A percentile compares a stretch with the other conserved stretches of the same genome.
phyloP scores from a whole-genome alignment of 2,797 vertebrate species.

The Iguana delicatissima region DNA sequence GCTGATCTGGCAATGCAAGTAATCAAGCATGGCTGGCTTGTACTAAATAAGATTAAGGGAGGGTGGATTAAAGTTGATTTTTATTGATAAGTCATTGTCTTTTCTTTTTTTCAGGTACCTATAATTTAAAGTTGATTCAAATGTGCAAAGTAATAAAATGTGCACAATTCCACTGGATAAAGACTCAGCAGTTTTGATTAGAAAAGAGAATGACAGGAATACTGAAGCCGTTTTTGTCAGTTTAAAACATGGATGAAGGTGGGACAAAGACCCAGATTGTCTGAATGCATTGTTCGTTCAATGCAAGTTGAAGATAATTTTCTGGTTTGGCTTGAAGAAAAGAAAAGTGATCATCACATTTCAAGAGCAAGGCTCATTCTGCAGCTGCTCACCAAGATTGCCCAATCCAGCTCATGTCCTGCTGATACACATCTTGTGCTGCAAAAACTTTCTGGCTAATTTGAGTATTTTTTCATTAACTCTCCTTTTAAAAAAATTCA shows the following conservation, averaged over 20 bases:
- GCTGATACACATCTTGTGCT: background rate
- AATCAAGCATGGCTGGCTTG: too few relatives aligned
- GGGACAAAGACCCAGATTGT: background rate
- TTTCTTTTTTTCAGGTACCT: too few relatives aligned
- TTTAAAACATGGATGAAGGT: background rate
- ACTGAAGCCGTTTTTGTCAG: background rate
- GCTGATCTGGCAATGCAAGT: too few relatives aligned
- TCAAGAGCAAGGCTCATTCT: background rate
- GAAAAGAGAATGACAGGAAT: background rate
- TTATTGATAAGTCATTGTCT: too few relatives aligned
- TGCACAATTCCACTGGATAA: too few relatives aligned
- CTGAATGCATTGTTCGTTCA: background rate
- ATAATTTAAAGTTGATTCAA: too few relatives aligned
- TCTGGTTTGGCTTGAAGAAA: background rate
- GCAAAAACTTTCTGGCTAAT: background rate
- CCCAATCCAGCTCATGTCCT: background rate
- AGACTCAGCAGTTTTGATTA: background rate
- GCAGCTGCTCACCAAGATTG: background rate
- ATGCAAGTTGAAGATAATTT: constrained; percentile 9
- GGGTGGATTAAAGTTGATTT: too few relatives aligned
- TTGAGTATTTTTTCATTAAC: constrained; percentile 24
- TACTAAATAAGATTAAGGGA: too few relatives aligned
- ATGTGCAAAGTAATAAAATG: too few relatives aligned
- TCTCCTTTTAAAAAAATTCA: constrained; percentile 7
- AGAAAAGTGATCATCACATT: background rate